A percentile compares a stretch with the other conserved stretches of the same genome.
phyloP scores from a whole-genome alignment of 2,888 invertebrate species.

The Busseola fusca region DNA sequence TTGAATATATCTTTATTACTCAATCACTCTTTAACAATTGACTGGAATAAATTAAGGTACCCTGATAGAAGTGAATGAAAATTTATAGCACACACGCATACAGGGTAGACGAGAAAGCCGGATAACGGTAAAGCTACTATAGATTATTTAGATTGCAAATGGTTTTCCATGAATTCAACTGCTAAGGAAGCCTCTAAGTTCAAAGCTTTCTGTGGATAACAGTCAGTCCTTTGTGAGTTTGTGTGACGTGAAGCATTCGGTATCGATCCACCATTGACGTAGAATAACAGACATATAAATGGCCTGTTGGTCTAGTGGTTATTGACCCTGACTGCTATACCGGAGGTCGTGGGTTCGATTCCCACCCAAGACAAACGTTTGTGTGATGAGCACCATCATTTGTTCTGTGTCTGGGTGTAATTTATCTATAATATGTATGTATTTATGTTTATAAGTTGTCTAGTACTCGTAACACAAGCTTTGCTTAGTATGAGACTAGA shows the following conservation, averaged over 20 bases:
- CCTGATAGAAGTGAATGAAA: neutral
- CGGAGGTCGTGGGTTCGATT: too few species aligned
- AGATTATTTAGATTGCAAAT: slow-evolving; percentile 32
- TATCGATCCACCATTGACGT: slow-evolving; percentile 40
- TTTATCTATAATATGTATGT: too few species aligned
- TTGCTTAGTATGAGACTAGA: too few species aligned
- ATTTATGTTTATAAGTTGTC: too few species aligned
- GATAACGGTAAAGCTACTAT: slow-evolving; percentile 4
- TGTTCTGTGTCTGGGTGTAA: too few species aligned
- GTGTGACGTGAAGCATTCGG: slow-evolving; percentile 21
- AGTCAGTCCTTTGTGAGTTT: slow-evolving; percentile 16
- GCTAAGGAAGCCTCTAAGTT: slow-evolving; percentile 12
- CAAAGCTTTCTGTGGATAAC: slow-evolving; percentile 29
- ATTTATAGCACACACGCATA: neutral
- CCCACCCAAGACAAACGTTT: too few species aligned
- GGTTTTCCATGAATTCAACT: slow-evolving; percentile 4
- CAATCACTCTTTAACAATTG: slow-evolving; percentile 3
- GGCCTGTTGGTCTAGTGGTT: too few species aligned
- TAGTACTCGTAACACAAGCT: too few species aligned
- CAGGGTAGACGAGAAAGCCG: neutral
- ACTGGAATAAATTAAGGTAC: slow-evolving; percentile 9
- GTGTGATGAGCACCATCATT: too few species aligned
- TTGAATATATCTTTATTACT: slow-evolving; percentile 9
- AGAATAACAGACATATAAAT: slow-evolving; percentile 8
- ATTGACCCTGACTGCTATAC: too few species aligned